Evolutionary conservation across 2,797 vertebrate species (phyloP), one percentile per base, ranked within the genome.

Genomic region (Alauda arvensis): DNA sequence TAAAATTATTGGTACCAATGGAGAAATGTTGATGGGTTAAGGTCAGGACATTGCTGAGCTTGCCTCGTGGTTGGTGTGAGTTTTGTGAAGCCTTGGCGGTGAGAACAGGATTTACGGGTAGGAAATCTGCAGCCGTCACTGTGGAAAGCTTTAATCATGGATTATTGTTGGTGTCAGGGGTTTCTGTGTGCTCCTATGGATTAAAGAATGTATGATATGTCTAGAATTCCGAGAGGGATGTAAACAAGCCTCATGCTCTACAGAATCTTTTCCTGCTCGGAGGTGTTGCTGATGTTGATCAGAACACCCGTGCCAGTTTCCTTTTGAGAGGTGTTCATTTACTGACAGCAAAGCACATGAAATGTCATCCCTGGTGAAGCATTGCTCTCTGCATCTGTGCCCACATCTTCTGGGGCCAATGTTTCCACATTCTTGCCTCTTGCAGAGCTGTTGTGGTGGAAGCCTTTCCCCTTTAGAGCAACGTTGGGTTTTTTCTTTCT

Each of bases 371-470:
- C 74, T 31, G 52, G 70, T 67, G 63, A 85, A 75, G 57, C 51
- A 31, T 57, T 91, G 60, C 48, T 72, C 61, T 77, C 77, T 65
- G 53, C 70, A 26, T 91, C 82, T 88, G 70, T 91, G 91, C 88
- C 87, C 79, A 55, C 67, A 51, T 91, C 53, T 85, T 88, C 82
- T 85, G 70, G 70, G 74, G 85, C 88, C 90, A 81, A 59, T 34
- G 45, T 78, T 81, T 85, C 87, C 88, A 92, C 67, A 83, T 90
- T 93, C 74, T 46, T 93, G 78, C 72, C 82, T 79, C 81, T 87
- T 67, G 77, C 84, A 76, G 75, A 85, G 82, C 79, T 53, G 84
- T 90, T 92, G 86, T 0, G 23, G 69, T 91, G 84, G 84, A 80
- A 85, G 85, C 77, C 49, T 91, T 90, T 90, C 74, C 63, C 60